Percentiles rank a stretch among this genome's conserved stretches.
Evolutionary conservation across 2,113 vertebrate genomes (phyloP).

Genomic region (Ondatra zibethicus): DNA sequence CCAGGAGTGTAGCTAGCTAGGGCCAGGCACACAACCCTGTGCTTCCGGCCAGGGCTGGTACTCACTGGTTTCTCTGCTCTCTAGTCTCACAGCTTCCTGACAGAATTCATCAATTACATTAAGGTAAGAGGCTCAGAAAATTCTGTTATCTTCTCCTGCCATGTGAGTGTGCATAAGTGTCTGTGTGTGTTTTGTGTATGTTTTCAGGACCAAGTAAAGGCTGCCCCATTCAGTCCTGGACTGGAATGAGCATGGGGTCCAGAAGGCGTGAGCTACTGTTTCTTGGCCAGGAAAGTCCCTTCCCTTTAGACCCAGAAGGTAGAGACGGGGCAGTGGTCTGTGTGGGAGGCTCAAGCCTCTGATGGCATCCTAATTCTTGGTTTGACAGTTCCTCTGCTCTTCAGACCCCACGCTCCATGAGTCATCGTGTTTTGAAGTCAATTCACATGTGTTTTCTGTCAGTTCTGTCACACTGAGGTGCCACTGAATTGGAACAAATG

Average conservation of each 20-base stretch:
- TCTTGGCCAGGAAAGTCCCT: neutral
- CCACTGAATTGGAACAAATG: constrained; percentile 22
- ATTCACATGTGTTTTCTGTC: constrained; percentile 66
- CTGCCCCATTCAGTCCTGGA: accelerated
- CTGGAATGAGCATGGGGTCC: neutral
- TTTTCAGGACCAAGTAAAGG: neutral
- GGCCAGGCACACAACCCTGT: neutral
- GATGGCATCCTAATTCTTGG: neutral
- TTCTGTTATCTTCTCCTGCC: neutral
- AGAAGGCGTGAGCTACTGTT: neutral
- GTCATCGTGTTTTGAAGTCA: constrained; percentile 67
- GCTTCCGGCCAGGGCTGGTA: too few relatives aligned
- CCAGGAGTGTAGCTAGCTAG: neutral
- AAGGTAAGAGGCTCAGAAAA: constrained; percentile 88
- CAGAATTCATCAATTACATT: constrained; percentile 94
- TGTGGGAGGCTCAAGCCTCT: constrained; percentile 23
- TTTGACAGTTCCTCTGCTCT: constrained; percentile 64
- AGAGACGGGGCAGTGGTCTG: constrained; percentile 23
- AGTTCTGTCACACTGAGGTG: constrained; percentile 45
- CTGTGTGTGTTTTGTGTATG: neutral
- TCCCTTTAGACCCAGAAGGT: neutral
- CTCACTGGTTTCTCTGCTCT: constrained; percentile 75
- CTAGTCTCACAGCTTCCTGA: constrained; percentile 93
- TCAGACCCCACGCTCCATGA: constrained; percentile 70
- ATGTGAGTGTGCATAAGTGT: neutral